These are phyloP conservation scores for Ariopsis seemanni DNA, from an alignment of 2,113 vertebrate species.

Conservation along the genomic window DNA sequence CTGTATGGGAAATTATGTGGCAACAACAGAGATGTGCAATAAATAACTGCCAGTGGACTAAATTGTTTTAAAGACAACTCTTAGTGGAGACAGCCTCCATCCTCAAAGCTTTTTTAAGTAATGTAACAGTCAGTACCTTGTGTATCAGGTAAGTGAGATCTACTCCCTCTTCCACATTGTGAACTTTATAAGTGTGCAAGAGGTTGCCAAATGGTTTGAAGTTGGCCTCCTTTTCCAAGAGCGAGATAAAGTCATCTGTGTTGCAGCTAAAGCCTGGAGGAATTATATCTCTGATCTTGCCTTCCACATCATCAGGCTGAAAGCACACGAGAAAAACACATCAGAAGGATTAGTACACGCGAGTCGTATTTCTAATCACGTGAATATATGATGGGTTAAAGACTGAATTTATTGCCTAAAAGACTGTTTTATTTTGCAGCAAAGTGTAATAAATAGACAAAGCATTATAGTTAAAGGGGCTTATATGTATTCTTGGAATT, in stretches of 20 bases:
- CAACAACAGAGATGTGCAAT: background rate
- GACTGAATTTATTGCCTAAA: background rate
- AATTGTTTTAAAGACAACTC: background rate
- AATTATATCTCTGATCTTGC: conserved; percentile 91
- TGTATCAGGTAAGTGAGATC: conserved; percentile 90
- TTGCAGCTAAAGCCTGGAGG: conserved; percentile 90
- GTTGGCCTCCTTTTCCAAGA: conserved; percentile 93
- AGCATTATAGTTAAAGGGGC: background rate
- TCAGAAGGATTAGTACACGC: background rate
- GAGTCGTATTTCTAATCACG: background rate
- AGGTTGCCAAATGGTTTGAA: conserved; percentile 92
- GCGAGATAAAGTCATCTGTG: conserved; percentile 89
- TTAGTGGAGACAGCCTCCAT: background rate
- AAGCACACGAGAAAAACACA: conserved; percentile 4
- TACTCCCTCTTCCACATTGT: conserved; percentile 87
- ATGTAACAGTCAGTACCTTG: conserved; percentile 75
- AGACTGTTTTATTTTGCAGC: background rate
- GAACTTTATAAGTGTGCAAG: conserved; percentile 86
- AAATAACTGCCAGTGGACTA: background rate
- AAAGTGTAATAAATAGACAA: background rate
- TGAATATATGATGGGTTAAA: background rate
- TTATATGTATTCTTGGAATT: background rate
- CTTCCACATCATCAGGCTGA: conserved; percentile 90
- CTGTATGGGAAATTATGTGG: background rate
- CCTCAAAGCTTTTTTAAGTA: background rate